Conservation (phyloP, 1,140 invertebrate genomes). For the Cephus cinctus region DNA sequence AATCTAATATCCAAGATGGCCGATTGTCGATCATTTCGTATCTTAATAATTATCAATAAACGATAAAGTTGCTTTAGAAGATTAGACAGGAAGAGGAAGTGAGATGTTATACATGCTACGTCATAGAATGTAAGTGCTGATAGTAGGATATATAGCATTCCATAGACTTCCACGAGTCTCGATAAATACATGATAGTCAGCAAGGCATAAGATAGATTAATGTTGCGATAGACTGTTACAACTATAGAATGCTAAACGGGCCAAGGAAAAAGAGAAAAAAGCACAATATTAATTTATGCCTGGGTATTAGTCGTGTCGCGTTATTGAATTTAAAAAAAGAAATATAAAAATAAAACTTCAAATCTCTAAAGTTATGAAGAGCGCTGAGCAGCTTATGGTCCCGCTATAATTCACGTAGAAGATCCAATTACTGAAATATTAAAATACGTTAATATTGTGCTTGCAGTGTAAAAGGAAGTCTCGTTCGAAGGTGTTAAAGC, state of each 20-base stretch:
- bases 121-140: neutral
- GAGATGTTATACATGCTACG: neutral
- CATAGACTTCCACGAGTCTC: neutral
- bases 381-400: neutral
- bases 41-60: neutral
- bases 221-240: conserved; percentile 4
- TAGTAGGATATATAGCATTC: neutral
- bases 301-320: too few relatives aligned
- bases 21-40: too few relatives aligned
- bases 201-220: conserved; percentile 4
- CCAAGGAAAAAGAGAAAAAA: neutral
- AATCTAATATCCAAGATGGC: too few relatives aligned
- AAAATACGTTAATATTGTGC: conserved; percentile 1
- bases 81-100: neutral
- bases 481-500: neutral
- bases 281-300: conserved; percentile 5
- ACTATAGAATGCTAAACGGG: conserved; percentile 2
- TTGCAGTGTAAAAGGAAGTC: neutral
- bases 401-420: too few relatives aligned
- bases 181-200: neutral
- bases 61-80: neutral
- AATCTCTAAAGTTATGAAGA: neutral
- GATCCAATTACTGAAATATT: neutral
- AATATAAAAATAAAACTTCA: neutral
- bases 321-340: conserved; percentile 1